Base-by-base conservation (phyloP, 92 coral and sea anemone species). In the Zoanthus sociatus region DNA sequence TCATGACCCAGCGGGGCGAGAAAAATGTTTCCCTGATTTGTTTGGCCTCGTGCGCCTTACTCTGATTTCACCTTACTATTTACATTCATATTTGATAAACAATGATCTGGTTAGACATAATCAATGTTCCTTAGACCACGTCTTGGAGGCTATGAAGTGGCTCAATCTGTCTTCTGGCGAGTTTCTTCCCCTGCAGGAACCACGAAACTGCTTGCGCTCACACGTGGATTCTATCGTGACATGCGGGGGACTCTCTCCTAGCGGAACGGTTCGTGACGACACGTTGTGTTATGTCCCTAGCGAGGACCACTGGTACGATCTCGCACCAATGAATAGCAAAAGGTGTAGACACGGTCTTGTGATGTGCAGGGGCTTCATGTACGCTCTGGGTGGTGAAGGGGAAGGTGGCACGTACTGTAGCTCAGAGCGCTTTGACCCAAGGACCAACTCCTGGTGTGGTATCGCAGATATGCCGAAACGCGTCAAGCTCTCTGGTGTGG, bases 381-480 rank as follows among this genome's bases (percentile, higher is more conserved):
- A 92, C 32, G 98, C 98, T 15, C 84, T 94, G 67, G 98, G 98
- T n/a, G 98, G 98, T 37, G 90, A 94, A 76, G 98, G 93, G 31
- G 98, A 92, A 87, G 93, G 84, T 17, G 76, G 90, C 0, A 86
- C 91, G 21, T 92, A 94, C 67, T 71, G 78, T 45, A 94, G 88
- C 73, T 92, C 91, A 8, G 98, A 94, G 67, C 91, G 98, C 42
- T 94, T 81, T 64, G 98, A 94, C 87, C 94, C 95, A 26, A 84
- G 91, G 10, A 94, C 98, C 11, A 94, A 94, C 77, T 85, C 90
- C 31, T 94, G 98, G 98, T 81, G 87, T 32, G 78, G 78, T 6
- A 94, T 94, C 10, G 94, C 95, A 3, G 89, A 94, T 9, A 78
- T 94, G 92, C 77, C 90, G 8, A 82, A 86, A 21, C 76, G 91